These are phyloP conservation scores for Rutilus rutilus DNA, from an alignment of 2,113 vertebrate genomes.

Conservation along the genomic window DNA sequence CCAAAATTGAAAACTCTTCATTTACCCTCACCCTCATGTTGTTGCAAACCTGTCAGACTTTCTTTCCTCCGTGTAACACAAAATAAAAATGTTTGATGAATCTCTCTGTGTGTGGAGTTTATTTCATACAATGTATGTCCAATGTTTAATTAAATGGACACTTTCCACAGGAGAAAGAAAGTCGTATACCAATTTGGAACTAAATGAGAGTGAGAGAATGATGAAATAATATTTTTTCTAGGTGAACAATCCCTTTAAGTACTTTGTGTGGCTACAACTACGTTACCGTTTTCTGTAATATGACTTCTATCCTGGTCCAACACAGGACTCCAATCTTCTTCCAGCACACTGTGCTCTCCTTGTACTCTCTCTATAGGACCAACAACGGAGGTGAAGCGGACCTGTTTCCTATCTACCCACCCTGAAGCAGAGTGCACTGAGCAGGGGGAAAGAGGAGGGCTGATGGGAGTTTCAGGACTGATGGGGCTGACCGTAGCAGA, in stretches of 20 bases:
- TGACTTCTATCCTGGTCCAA: conserved; percentile 12
- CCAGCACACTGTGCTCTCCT: conserved; percentile 75
- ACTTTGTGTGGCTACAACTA: not conserved
- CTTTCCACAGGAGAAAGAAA: not conserved
- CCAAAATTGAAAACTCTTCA: not conserved
- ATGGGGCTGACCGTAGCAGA: conserved; percentile 53
- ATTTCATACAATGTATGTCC: not conserved
- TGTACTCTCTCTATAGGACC: conserved; percentile 64
- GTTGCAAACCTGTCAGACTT: not conserved
- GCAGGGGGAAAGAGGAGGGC: conserved; percentile 64
- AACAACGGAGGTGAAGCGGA: conserved; percentile 76
- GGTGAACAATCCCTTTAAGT: not conserved
- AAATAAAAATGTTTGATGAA: not conserved
- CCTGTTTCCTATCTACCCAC: conserved; percentile 82
- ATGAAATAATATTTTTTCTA: not conserved
- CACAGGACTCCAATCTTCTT: conserved; percentile 55
- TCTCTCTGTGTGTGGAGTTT: not conserved
- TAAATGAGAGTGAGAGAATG: not conserved
- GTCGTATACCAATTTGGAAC: not conserved
- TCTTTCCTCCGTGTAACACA: not conserved
- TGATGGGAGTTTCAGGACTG: conserved; percentile 67
- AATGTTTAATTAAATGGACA: not conserved
- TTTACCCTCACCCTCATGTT: not conserved
- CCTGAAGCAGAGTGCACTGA: conserved; percentile 45
- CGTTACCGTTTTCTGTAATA: not conserved